Percentiles rank a stretch among this genome's conserved stretches.
phyloP scores from a whole-genome alignment of 2,797 vertebrate species.

The Echiichthys vipera region DNA sequence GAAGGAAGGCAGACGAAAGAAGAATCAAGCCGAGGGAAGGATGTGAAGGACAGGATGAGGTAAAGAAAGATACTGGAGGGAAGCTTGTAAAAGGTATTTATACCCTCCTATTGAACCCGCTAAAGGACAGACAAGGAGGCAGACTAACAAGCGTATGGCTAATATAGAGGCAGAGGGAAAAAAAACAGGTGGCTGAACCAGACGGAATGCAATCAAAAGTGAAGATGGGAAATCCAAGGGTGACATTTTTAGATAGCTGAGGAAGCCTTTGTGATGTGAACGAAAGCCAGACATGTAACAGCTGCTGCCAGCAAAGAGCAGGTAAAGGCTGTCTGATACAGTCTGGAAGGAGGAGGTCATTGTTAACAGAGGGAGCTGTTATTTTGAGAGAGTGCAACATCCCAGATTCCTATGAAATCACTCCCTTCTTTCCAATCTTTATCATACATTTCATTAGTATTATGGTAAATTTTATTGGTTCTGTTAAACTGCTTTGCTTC shows the following conservation, averaged over 20 bases:
- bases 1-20: conserved; percentile 78
- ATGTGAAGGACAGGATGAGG: conserved; percentile 78
- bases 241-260: conserved; percentile 37
- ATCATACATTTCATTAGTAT: conserved; percentile 14
- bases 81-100: conserved; percentile 76
- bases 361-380: conserved; percentile 1
- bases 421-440: conserved; percentile 4
- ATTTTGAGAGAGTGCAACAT: background rate
- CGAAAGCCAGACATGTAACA: conserved; percentile 43
- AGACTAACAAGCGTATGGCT: conserved; percentile 51
- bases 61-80: conserved; percentile 66
- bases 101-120: conserved; percentile 49
- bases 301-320: conserved; percentile 35
- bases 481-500: background rate
- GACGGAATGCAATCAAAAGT: conserved; percentile 53
- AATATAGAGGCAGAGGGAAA: conserved; percentile 36
- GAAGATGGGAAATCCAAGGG: conserved; percentile 43
- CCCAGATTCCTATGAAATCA: conserved; percentile 8
- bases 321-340: conserved; percentile 25
- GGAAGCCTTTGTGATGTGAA: conserved; percentile 46
- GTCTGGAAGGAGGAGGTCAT: conserved; percentile 14
- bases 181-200: conserved; percentile 49
- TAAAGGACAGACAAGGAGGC: conserved; percentile 48
- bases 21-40: conserved; percentile 69
- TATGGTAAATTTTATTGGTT: background rate